phyloP scores from a whole-genome alignment of 2,113 vertebrate species.

The Erythrocebus patas region DNA sequence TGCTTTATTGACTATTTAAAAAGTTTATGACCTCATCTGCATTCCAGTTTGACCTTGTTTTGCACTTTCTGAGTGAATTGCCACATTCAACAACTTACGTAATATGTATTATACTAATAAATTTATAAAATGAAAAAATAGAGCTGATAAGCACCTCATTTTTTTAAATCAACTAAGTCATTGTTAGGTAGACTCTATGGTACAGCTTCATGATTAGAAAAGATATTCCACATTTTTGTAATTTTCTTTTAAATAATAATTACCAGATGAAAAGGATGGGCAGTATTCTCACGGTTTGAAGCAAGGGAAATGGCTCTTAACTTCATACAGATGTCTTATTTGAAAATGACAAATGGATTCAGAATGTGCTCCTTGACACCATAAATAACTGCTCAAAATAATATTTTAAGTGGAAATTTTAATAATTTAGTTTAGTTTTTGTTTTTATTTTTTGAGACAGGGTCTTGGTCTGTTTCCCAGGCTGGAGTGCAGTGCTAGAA shows the following conservation, averaged over 20 bases:
- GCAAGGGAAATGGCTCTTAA: not conserved
- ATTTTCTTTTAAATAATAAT: constrained; percentile 58
- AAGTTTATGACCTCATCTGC: constrained; percentile 77
- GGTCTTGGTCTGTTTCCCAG: too few relatives aligned
- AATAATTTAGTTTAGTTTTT: too few relatives aligned
- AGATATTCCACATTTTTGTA: not conserved
- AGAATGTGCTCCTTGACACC: not conserved
- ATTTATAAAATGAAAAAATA: constrained; percentile 72
- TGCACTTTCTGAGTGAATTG: constrained; percentile 73
- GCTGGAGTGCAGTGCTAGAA: too few relatives aligned
- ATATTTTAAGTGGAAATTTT: not conserved
- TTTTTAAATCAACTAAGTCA: constrained; percentile 70
- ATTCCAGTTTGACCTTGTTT: constrained; percentile 71
- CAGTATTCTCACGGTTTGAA: not conserved
- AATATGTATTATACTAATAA: constrained; percentile 71
- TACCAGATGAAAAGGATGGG: not conserved
- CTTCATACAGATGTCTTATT: constrained; percentile 8
- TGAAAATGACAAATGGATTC: not conserved
- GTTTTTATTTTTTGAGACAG: too few relatives aligned
- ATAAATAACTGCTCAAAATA: constrained; percentile 10
- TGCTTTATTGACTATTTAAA: constrained; percentile 79
- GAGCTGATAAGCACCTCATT: constrained; percentile 59
- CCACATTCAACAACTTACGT: constrained; percentile 71
- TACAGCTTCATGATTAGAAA: not conserved
- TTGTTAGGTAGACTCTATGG: constrained; percentile 45